Evolutionary conservation across 2,797 vertebrate genomes (phyloP).

Genomic region (Parauchenoglanis punctatus): DNA sequence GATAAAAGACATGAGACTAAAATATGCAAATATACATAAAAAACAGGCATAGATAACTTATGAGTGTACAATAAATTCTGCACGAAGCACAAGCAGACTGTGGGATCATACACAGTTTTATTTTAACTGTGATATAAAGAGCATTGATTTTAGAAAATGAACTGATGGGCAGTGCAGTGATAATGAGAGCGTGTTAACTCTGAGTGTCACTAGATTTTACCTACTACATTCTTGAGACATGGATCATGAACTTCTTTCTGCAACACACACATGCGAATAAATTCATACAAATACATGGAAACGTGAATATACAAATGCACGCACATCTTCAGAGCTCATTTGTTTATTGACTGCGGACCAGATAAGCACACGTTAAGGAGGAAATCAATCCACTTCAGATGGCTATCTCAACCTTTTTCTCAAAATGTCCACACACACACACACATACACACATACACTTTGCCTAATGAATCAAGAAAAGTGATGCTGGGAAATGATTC

Average conservation of each 20-base stretch:
- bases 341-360: conserved; percentile 53
- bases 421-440: conserved; percentile 35
- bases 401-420: conserved; percentile 42
- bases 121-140: neutral
- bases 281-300: conserved; percentile 18
- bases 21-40: neutral
- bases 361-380: conserved; percentile 46
- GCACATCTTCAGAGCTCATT: conserved; percentile 31
- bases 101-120: neutral
- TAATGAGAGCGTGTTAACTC: neutral
- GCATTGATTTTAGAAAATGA: neutral
- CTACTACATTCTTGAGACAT: conserved; percentile 51
- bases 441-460: conserved; percentile 23
- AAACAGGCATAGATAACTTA: neutral
- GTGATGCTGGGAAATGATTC: neutral
- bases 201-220: conserved; percentile 48
- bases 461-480: conserved; percentile 18
- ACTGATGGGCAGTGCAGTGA: neutral
- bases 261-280: conserved; percentile 17
- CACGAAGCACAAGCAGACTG: neutral
- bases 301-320: conserved; percentile 29
- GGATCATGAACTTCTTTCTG: conserved; percentile 24
- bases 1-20: neutral
- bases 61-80: neutral
- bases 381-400: conserved; percentile 57